Conservation (phyloP, 2,113 vertebrate species). For the Corapipo altera region DNA sequence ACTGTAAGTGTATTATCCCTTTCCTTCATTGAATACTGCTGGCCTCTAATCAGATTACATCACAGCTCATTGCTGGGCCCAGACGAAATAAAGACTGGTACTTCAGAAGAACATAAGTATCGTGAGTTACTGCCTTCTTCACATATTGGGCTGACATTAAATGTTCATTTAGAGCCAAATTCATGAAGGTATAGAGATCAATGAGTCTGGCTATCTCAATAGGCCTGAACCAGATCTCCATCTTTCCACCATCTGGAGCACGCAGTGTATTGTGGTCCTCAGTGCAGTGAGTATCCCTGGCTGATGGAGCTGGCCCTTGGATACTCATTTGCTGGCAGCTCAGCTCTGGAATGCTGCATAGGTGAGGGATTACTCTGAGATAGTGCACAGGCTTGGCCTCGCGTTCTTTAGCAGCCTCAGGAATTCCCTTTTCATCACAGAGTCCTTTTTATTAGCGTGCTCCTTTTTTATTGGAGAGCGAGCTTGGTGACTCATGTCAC, state of each 20-base stretch:
- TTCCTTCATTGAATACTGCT: slow-evolving; percentile 13
- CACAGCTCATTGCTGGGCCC: background rate
- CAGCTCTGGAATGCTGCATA: background rate
- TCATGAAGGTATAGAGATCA: background rate
- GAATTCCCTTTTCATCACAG: background rate
- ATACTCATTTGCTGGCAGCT: rapidly evolving
- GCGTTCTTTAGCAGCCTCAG: background rate
- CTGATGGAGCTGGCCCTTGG: background rate
- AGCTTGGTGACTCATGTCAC: rapidly evolving
- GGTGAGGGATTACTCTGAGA: rapidly evolving
- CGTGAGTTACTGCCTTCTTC: slow-evolving; percentile 1
- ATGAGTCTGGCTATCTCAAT: background rate
- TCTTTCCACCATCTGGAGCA: background rate
- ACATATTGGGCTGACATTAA: background rate
- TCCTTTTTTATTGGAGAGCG: rapidly evolving
- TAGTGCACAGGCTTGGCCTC: rapidly evolving
- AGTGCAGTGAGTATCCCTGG: background rate
- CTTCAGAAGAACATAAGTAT: background rate
- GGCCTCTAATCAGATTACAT: slow-evolving; percentile 12
- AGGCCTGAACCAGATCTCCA: background rate
- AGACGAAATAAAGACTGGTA: background rate
- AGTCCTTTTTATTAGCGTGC: background rate
- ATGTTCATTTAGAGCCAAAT: background rate
- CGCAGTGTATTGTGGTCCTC: background rate
- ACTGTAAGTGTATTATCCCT: slow-evolving; percentile 40